Conservation (phyloP, 2,113 vertebrate genomes). For the Istiophorus platypterus region DNA sequence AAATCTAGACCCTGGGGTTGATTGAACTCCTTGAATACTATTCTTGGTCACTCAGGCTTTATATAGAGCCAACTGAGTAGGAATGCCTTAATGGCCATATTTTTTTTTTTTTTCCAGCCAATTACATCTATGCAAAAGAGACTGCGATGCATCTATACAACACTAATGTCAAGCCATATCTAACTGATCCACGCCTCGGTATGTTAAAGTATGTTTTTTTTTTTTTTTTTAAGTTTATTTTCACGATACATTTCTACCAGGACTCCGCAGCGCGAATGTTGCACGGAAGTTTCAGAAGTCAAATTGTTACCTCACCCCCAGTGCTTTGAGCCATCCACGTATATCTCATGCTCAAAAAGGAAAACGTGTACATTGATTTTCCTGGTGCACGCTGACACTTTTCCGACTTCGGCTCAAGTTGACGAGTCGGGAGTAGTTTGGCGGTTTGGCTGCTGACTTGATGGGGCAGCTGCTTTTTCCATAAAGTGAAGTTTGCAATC, state of each 20-base stretch:
- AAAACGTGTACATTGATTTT: neutral
- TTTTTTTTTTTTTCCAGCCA: slow-evolving; percentile 39
- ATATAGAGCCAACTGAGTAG: slow-evolving; percentile 22
- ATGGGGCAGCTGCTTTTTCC: neutral
- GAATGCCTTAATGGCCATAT: slow-evolving; percentile 14
- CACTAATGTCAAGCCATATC: slow-evolving; percentile 42
- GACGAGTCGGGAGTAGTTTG: neutral
- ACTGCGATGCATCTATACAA: slow-evolving; percentile 48
- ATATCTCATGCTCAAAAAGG: neutral
- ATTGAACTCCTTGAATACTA: neutral
- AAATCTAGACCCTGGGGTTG: neutral
- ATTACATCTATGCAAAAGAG: slow-evolving; percentile 75
- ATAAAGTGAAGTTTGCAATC: no score
- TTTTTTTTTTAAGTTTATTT: slow-evolving; percentile 3
- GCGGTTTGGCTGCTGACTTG: neutral
- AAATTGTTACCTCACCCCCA: slow-evolving; percentile 15
- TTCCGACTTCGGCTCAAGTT: slow-evolving; percentile 7
- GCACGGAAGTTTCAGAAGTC: neutral
- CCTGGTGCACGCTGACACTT: neutral
- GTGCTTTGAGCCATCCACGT: neutral
- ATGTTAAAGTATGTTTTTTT: neutral
- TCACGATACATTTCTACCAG: neutral
- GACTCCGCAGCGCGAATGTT: neutral
- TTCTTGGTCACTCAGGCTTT: slow-evolving; percentile 47
- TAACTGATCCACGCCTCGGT: slow-evolving; percentile 10